Evolutionary conservation across 2,888 invertebrate genomes (phyloP), one percentile per base, ranked within the genome.

Genomic region (Ellobium chinense): DNA sequence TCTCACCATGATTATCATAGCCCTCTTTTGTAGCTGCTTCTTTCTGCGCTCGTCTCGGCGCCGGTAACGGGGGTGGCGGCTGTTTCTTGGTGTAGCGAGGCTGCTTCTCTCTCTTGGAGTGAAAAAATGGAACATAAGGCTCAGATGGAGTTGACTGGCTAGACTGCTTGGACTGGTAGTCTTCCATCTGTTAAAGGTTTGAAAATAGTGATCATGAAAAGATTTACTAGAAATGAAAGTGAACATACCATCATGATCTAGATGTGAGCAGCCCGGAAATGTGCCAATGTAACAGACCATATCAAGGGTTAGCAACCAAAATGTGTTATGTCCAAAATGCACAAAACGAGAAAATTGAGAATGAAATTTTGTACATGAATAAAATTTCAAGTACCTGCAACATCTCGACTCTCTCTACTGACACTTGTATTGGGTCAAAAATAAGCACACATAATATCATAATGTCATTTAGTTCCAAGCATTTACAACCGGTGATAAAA

Each of bases 1-100:
- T 4, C 78, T 54, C 31, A 78, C 90, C 89, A 83, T 89, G 88
- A 82, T 90, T 90, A 69, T 91, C 90, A 77, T 89, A 90, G 29
- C 89, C 87, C 21, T 84, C 83, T n/a, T 86, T 82, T 54, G 76
- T 84, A 27, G 68, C 81, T 18, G 80, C 63, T 3, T 77, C 77
- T 36, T 56, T 72, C 80, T 80, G 82, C 46, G 68, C 34, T 29
- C 78, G 72, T n/a, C 84, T 68, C 60, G 85, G 82, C 0, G 87
- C 85, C 31, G 86, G 85, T 5, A 86, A 76, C 1, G 87, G 87
- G 9, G 89, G 89, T 24, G 87, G 86, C 21, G 85, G 84, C 58
- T 87, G 87, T 66, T 78, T 87, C 82, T 31, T 72, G 31, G 58
- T 56, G 37, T 39, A 74, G 21, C n/a, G 62, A 29, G 79, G 29